Conservation (phyloP, 2,888 invertebrate genomes). For the Diloba caeruleocephala region DNA sequence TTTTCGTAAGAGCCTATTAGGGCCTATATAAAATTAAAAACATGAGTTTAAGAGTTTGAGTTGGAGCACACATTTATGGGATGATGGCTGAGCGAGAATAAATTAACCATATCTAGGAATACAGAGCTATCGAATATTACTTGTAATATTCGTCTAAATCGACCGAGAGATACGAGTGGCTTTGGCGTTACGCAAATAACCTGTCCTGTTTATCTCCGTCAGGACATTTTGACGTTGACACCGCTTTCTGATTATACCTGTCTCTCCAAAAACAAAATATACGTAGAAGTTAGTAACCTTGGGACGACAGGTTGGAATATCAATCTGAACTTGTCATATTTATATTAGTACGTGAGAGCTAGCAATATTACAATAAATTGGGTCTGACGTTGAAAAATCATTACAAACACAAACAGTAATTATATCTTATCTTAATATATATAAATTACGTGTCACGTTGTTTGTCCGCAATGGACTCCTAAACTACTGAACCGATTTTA, state of each 20-base stretch:
- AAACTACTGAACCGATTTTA: too few relatives aligned
- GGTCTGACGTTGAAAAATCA: slow-evolving; percentile 8
- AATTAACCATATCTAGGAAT: not conserved
- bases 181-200: slow-evolving; percentile 24
- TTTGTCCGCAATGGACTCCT: too few relatives aligned
- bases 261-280: slow-evolving; percentile 27
- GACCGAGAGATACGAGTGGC: slow-evolving; percentile 6
- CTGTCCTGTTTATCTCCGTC: slow-evolving; percentile 22
- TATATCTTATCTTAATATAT: too few relatives aligned
- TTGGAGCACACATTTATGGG: too few relatives aligned
- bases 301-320: slow-evolving; percentile 18
- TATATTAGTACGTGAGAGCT: slow-evolving; percentile 21
- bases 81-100: too few relatives aligned
- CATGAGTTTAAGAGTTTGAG: too few relatives aligned
- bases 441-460: too few relatives aligned
- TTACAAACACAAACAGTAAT: not conserved
- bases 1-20: too few relatives aligned
- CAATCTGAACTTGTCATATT: slow-evolving; percentile 25
- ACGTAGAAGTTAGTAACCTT: slow-evolving; percentile 8
- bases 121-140: slow-evolving; percentile 7
- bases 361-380: slow-evolving; percentile 22
- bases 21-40: too few relatives aligned
- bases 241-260: slow-evolving; percentile 25
- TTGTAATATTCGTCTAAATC: slow-evolving; percentile 24
- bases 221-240: slow-evolving; percentile 33